phyloP scores from a whole-genome alignment of 2,888 invertebrate genomes.

The Fragum sueziense region DNA sequence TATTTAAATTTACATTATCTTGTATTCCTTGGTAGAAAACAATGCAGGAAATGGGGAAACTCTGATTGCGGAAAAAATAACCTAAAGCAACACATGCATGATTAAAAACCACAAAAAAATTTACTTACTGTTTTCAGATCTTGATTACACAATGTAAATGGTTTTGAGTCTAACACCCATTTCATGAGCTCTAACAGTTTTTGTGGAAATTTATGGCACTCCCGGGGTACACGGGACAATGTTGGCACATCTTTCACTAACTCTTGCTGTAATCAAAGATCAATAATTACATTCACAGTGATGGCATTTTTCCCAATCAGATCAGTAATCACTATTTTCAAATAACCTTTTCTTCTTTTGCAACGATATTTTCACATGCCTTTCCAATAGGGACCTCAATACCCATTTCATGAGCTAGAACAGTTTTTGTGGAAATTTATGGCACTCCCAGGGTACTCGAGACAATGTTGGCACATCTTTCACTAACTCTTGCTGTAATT shows the following conservation, averaged over 20 bases:
- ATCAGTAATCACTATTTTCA: too few relatives aligned
- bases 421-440: conserved; percentile 61
- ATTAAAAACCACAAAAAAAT: too few relatives aligned
- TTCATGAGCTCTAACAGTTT: conserved; percentile 71
- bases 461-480: conserved; percentile 58
- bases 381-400: too few relatives aligned
- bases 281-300: too few relatives aligned
- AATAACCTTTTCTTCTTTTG: too few relatives aligned
- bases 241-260: conserved; percentile 56
- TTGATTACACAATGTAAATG: conserved; percentile 64
- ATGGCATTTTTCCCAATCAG: too few relatives aligned
- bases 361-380: too few relatives aligned
- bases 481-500: conserved; percentile 59
- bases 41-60: too few relatives aligned
- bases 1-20: too few relatives aligned
- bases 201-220: conserved; percentile 58
- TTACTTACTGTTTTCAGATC: conserved; percentile 27
- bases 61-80: too few relatives aligned
- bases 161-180: conserved; percentile 75
- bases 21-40: too few relatives aligned
- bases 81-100: too few relatives aligned
- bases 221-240: conserved; percentile 52
- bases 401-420: conserved; percentile 77
- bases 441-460: conserved; percentile 49
- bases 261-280: conserved; percentile 52